Base-by-base conservation (phyloP, 2,797 vertebrate species). In the Rhabdophis nuchalis region DNA sequence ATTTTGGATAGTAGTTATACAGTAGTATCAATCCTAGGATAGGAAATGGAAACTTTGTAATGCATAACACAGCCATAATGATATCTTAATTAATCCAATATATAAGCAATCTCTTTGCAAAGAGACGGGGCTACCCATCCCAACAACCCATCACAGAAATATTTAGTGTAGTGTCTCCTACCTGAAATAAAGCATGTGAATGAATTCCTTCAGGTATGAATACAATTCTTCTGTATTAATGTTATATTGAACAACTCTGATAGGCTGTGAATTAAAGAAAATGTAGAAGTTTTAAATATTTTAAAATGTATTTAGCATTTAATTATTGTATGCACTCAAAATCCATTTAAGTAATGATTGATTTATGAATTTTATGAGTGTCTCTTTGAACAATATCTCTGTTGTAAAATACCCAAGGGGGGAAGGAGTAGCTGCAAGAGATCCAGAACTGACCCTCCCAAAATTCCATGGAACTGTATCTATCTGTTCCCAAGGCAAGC, bases 151-250 rank as follows among this genome's bases (percentile, higher is more conserved):
- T 18, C 91, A 27, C 0, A 27, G 50, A 53, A 29, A 23, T 1
- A 14, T 0, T 87, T 46, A 20, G 2, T 4, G 92, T 29, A 92
- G 5, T 29, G 2, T 8, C 60, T 32, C 97, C 96, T 94, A 99
- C 99, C 99, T 99, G 98, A 99, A 99, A 97, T 99, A 99, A 1
- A 99, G 97, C 96, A 98, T 98, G 94, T 99, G 99, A 97, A 99
- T 99, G 93, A 99, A 99, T 95, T 99, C 99, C 98, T 99, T 99
- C 96, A 99, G 98, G 93, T 99, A 99, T 11, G 98, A 98, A 97
- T 99, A 99, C 1, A 99, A 97, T 96, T 99, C 99, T 95, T 99
- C 99, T 91, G 99, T 99, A 94, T 99, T 99, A 96, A 99, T 99
- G 96, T 99, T 99, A 96, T 98, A 99, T 94, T 99, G 99, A 92